These are phyloP conservation scores for Cryptops parisi DNA, from an alignment of 2,888 invertebrate genomes.

Conservation along the genomic window DNA sequence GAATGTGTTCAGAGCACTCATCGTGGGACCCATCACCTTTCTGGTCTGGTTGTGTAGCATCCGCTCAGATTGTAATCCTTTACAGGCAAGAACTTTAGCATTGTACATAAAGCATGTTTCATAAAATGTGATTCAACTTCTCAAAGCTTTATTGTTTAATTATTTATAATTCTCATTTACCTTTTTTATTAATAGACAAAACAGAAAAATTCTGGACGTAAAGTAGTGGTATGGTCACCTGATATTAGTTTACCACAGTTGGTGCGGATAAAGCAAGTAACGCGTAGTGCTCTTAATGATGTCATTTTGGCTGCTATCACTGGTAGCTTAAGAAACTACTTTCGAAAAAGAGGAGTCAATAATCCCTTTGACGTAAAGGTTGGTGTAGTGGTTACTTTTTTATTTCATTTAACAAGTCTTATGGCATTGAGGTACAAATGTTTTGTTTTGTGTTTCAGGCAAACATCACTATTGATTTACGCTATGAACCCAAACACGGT, in stretches of 20 bases:
- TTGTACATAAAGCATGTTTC: no score
- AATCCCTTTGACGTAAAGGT: conserved; percentile 39
- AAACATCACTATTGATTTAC: conserved; percentile 31
- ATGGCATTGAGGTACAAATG: not conserved
- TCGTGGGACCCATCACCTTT: conserved; percentile 38
- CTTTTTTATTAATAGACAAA: no score
- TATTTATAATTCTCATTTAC: no score
- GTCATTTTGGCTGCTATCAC: conserved; percentile 39
- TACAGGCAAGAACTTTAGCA: no score
- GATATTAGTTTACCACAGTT: conserved; percentile 35
- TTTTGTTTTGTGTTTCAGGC: conserved; percentile 24
- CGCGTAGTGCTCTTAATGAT: conserved; percentile 39
- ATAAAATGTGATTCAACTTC: no score
- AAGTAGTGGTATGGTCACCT: conserved; percentile 36
- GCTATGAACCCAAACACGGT: conserved; percentile 25
- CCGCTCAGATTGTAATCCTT: conserved; percentile 34
- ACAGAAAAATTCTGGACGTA: not conserved
- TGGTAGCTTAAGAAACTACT: conserved; percentile 36
- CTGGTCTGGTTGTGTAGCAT: conserved; percentile 35
- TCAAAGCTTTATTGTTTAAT: no score
- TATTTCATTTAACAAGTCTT: not conserved
- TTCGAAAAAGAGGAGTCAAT: conserved; percentile 36
- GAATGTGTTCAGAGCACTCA: conserved; percentile 34
- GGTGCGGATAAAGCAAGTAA: conserved; percentile 39
- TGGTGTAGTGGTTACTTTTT: conserved; percentile 7